Percentiles rank a stretch among this genome's conserved stretches.
phyloP scores from a whole-genome alignment of 2,113 vertebrate genomes.

The Pholis gunnellus region DNA sequence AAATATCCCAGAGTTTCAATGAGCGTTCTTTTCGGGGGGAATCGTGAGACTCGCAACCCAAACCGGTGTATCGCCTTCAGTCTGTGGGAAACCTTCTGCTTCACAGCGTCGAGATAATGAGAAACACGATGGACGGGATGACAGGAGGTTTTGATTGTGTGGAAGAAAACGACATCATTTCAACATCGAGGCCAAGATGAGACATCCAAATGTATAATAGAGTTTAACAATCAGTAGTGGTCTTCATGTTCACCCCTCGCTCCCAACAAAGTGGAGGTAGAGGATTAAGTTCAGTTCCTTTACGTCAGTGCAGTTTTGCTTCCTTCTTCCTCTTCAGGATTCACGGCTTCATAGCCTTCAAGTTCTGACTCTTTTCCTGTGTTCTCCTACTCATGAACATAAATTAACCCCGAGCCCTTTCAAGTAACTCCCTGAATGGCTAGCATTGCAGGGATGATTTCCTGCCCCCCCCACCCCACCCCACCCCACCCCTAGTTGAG shows the following conservation, averaged over 20 bases:
- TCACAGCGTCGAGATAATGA: conserved; percentile 27
- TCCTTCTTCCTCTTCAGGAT: conserved; percentile 40
- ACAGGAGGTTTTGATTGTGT: conserved; percentile 49
- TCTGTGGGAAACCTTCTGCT: background rate
- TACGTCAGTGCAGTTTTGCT: conserved; percentile 65
- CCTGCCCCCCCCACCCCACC: background rate
- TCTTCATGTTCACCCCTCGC: conserved; percentile 43
- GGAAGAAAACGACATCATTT: conserved; percentile 56
- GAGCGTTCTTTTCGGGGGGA: conserved; percentile 25
- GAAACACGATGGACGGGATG: conserved; percentile 23
- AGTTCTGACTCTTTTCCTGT: conserved; percentile 39
- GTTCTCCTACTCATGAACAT: conserved; percentile 46
- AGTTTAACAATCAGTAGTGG: conserved; percentile 66
- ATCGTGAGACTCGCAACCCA: conserved; percentile 14
- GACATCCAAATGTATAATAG: conserved; percentile 70
- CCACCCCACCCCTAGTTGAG: background rate
- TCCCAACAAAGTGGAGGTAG: conserved; percentile 59
- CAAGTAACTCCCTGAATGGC: conserved; percentile 61
- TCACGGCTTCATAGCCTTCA: conserved; percentile 37
- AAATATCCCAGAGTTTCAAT: conserved; percentile 55
- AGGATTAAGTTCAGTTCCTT: conserved; percentile 54
- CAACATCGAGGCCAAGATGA: conserved; percentile 41
- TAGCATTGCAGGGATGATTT: conserved; percentile 43
- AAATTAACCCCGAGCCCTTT: conserved; percentile 60
- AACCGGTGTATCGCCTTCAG: background rate